Percentiles rank a stretch among this genome's conserved stretches.
Conservation (phyloP, 2,113 vertebrate genomes). For the Emydura subglobosa region DNA sequence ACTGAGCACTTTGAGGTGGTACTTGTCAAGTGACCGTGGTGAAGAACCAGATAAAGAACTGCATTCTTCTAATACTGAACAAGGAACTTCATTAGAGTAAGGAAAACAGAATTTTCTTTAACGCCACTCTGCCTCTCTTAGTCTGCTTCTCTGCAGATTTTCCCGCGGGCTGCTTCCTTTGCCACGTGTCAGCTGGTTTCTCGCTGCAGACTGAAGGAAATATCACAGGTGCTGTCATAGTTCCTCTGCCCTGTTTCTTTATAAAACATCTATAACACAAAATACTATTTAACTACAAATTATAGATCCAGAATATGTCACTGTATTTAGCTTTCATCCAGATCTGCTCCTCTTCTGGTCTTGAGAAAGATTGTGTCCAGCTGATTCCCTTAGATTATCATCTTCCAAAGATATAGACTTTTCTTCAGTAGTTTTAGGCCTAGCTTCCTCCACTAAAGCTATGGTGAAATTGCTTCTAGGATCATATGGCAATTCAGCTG, state of each 20-base stretch:
- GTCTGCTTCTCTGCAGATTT: neutral
- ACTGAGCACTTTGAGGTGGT: neutral
- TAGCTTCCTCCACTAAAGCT: neutral
- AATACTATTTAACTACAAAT: too few relatives aligned
- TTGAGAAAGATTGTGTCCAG: neutral
- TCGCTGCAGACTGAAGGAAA: too few relatives aligned
- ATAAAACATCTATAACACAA: too few relatives aligned
- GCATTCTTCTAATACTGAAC: neutral
- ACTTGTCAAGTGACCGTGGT: neutral
- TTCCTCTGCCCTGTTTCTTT: too few relatives aligned
- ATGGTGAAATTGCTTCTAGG: neutral
- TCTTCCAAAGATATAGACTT: neutral
- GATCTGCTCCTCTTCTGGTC: neutral
- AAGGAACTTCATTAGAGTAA: neutral
- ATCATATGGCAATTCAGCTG: neutral
- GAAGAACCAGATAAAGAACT: neutral
- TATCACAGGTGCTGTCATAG: too few relatives aligned
- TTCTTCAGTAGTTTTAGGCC: neutral
- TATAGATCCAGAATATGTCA: neutral
- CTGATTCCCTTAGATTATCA: neutral
- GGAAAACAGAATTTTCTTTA: neutral
- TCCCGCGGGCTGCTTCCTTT: neutral
- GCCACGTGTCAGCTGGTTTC: neutral
- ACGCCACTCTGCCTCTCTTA: neutral
- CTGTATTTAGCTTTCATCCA: neutral